Base-by-base conservation (phyloP, 2,888 invertebrate genomes). In the Aplocera efformata region DNA sequence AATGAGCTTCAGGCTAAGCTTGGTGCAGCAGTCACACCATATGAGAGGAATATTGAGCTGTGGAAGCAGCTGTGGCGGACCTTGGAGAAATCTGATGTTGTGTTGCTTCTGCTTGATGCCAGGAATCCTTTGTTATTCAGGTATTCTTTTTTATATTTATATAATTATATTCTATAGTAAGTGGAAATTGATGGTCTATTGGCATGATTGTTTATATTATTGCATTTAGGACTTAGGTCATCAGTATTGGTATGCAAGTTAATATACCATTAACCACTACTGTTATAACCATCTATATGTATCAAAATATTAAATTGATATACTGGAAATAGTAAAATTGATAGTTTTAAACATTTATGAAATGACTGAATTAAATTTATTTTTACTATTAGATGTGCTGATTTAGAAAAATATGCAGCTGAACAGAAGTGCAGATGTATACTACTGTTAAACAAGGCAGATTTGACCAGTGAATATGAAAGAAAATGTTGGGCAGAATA, bases 21-120 rank as follows among this genome's bases (percentile, higher is more conserved):
- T 28, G 93, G 93, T 0, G 88, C 98, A 1, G 89, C 95, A 0
- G 80, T 99, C 50, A 99, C 99, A 0, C 99, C 99, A 0, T 99
- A 97, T 79, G 99, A 99, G 69, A 95, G 97, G 66, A 99, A 99
- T 81, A 77, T 99, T 10, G 98, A 99, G 72, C 96, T 99, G 60
- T 99, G 99, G 99, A 91, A 98, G 31, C 99, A 99, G 73, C 76
- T 99, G 21, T 99, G 99, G 99, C 91, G 99, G 58, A 99, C 99
- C 0, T 92, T 99, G n/a, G 99, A 99, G 76, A 92, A 96, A 58
- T 96, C 98, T 69, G 97, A 98, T 82, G 91, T 98, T 0, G 90
- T 98, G 8, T 92, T 97, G 7, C 96, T 99, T 77, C 96, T 99
- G 49, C 94, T 99, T 7, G 99, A 99, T 90, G 98, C 97, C 0